These are phyloP conservation scores for Spodoptera littoralis DNA, from an alignment of 2,888 invertebrate genomes.

Conservation along the genomic window DNA sequence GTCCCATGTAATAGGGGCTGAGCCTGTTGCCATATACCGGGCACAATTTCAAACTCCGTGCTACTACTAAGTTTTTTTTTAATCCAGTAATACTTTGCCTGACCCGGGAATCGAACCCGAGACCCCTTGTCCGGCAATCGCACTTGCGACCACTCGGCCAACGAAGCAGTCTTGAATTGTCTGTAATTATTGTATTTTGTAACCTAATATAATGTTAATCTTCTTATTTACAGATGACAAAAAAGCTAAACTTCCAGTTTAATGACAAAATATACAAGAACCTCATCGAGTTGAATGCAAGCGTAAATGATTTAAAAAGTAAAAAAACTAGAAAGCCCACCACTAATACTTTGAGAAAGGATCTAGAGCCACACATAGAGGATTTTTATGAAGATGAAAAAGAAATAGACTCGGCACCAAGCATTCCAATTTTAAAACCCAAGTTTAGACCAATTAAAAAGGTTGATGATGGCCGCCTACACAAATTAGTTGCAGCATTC, in stretches of 20 bases:
- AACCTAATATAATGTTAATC: no score
- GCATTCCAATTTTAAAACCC: constrained; percentile 71
- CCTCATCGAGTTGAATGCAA: constrained; percentile 82
- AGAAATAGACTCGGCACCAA: constrained; percentile 73
- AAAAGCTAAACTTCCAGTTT: constrained; percentile 82
- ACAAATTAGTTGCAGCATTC: constrained; percentile 75
- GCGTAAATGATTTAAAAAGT: constrained; percentile 65
- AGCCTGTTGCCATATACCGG: no score
- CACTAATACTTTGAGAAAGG: constrained; percentile 68
- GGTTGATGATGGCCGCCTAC: constrained; percentile 73
- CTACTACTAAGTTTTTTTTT: no score
- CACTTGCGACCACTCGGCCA: no score
- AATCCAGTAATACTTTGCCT: no score
- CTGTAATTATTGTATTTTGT: no score
- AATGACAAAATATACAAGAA: constrained; percentile 84
- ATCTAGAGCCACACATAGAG: constrained; percentile 83
- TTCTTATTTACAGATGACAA: constrained; percentile 74
- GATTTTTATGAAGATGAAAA: constrained; percentile 80
- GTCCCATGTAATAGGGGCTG: no score
- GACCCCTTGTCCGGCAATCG: no score
- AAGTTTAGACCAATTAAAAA: constrained; percentile 75
- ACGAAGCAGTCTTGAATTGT: no score
- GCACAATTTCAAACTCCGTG: no score
- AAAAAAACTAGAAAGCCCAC: constrained; percentile 66
- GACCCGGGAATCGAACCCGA: no score